These are phyloP conservation scores for Ooceraea biroi DNA, from an alignment of 1,140 invertebrate species.

Conservation along the genomic window DNA sequence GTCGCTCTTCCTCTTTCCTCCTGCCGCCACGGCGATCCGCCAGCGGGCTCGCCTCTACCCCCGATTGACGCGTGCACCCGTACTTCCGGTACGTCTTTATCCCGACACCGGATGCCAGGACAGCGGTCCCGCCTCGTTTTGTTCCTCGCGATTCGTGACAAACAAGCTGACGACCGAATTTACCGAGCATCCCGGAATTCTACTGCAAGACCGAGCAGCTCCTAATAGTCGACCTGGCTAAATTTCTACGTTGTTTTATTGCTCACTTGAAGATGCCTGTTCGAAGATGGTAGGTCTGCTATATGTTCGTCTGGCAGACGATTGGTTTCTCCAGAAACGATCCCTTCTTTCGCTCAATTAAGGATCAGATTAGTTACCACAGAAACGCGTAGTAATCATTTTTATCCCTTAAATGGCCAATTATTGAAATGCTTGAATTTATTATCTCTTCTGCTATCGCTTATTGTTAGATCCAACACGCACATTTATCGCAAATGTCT, in stretches of 20 bases:
- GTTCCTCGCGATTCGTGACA: background rate
- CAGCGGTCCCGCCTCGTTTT: background rate
- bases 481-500: background rate
- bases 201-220: background rate
- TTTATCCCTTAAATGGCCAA: background rate
- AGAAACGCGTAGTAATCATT: background rate
- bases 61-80: constrained; percentile 31
- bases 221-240: background rate
- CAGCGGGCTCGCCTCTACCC: constrained; percentile 1
- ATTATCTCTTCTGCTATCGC: background rate
- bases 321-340: background rate
- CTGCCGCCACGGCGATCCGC: constrained; percentile 14
- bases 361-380: background rate
- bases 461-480: constrained; percentile 18
- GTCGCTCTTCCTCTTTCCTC: constrained; percentile 88
- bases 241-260: background rate
- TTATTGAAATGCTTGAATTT: constrained; percentile 1
- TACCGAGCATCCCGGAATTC: background rate
- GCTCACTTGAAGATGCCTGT: too few relatives aligned
- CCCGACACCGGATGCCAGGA: background rate
- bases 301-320: background rate
- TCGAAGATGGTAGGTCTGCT: background rate
- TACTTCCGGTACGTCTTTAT: constrained; percentile 36
- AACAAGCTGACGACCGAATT: background rate
- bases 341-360: background rate